Evolutionary conservation across 2,888 invertebrate species (phyloP), one percentile per base, ranked within the genome.

Genomic region (Pristionchus japonicus): DNA sequence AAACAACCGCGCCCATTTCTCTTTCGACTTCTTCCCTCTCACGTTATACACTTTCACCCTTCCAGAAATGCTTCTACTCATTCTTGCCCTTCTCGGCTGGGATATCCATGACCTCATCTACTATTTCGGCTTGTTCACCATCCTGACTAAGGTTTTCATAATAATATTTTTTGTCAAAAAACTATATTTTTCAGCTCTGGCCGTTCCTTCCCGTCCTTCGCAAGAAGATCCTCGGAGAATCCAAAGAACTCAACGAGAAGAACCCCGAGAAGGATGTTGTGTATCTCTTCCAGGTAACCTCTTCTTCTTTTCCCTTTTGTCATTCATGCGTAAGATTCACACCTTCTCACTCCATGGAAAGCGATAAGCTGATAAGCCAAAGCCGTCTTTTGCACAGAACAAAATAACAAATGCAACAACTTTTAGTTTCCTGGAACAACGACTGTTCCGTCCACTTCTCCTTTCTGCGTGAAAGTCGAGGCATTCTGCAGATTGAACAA

Each of bases 401-500:
- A n/a, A n/a, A n/a, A n/a, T n/a, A n/a, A n/a, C n/a, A n/a, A n/a
- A n/a, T n/a, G n/a, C n/a, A n/a, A n/a, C 27, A 27, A 6, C 27
- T 64, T 80, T 23, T 91, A 93, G 83, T 93, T 93, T 88, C 91
- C 92, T 27, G 89, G 93, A 2, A 89, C 93, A 2, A 91, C 92
- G 3, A 89, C 90, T 64, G 86, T 87, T 13, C 94, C 94, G 49
- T 94, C 93, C 86, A 88, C 93, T 37, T 94, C 93, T 27, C 93
- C 94, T 20, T 94, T 90, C 83, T 93, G 93, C 86, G 88, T 94
- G 86, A 94, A 94, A 89, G 87, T 94, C 23, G 94, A 94, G 88
- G 93, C 93, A 7, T 94, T 92, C 80, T 89, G 94, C 23, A 89
- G 93, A 17, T 92, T 92, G 20, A 88, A 94, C 87, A 89, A 91